Evolutionary conservation across 2,888 invertebrate species (phyloP).

Genomic region (Conistra vaccinii): DNA sequence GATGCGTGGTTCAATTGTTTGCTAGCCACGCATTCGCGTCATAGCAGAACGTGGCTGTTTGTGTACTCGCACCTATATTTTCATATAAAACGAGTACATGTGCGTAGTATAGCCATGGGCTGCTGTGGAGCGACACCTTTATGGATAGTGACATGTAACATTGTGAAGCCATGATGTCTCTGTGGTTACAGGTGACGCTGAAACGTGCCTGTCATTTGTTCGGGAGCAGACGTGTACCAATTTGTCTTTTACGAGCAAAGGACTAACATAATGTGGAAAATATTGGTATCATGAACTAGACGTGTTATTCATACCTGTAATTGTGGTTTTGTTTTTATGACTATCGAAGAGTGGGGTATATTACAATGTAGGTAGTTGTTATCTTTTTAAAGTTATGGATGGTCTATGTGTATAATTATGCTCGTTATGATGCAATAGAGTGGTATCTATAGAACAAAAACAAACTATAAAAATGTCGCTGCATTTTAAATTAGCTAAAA

Average conservation of each 20-base stretch:
- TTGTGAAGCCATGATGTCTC: slow-evolving; percentile 22
- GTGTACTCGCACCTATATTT: not conserved
- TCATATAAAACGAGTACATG: not conserved
- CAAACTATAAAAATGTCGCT: not conserved
- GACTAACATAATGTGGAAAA: not conserved
- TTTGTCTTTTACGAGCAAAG: slow-evolving; percentile 15
- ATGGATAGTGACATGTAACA: slow-evolving; percentile 18
- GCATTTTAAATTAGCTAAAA: not conserved
- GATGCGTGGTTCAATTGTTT: not conserved
- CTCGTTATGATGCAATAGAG: not conserved
- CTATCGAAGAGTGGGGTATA: not conserved
- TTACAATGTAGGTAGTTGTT: slow-evolving; percentile 8
- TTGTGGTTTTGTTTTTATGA: not conserved
- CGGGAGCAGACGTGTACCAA: slow-evolving; percentile 24
- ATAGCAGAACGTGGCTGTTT: not conserved
- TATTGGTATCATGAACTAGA: not conserved
- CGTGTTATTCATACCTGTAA: not conserved
- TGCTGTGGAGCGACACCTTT: not conserved
- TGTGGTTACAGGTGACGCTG: slow-evolving; percentile 53
- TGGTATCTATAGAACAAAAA: not conserved
- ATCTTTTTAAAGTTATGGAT: slow-evolving; percentile 1
- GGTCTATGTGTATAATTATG: not conserved
- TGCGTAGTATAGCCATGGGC: too few species aligned
- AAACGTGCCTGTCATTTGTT: slow-evolving; percentile 54
- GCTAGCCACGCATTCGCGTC: not conserved